These are phyloP conservation scores for Synanceia verrucosa DNA, from an alignment of 2,797 vertebrate genomes.

Conservation along the genomic window DNA sequence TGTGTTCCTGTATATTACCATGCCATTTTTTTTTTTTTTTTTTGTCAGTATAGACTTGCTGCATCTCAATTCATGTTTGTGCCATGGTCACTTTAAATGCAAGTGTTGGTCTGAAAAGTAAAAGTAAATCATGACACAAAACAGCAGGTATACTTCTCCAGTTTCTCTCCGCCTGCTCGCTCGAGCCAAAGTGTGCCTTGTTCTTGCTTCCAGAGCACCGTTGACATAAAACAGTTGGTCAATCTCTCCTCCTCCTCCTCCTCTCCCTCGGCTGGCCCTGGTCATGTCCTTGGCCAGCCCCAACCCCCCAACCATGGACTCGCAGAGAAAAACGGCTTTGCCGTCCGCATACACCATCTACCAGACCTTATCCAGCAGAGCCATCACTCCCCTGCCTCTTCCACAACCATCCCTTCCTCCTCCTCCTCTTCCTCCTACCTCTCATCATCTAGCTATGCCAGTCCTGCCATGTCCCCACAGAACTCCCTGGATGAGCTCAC, in stretches of 20 bases:
- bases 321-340: slow-evolving; percentile 97
- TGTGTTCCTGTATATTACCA: neutral
- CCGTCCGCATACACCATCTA: slow-evolving; percentile 95
- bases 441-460: slow-evolving; percentile 95
- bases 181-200: slow-evolving; percentile 91
- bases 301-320: slow-evolving; percentile 83
- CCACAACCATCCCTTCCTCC: slow-evolving; percentile 93
- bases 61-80: slow-evolving; percentile 4
- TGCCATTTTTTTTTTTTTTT: slow-evolving; percentile 3
- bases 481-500: slow-evolving; percentile 77
- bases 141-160: slow-evolving; percentile 9
- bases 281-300: slow-evolving; percentile 62
- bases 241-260: slow-evolving; percentile 59
- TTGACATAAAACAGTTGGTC: slow-evolving; percentile 90
- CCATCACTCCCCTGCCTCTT: slow-evolving; percentile 97
- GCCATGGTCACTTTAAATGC: too few relatives aligned
- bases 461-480: slow-evolving; percentile 96
- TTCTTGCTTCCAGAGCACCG: slow-evolving; percentile 98
- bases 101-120: neutral
- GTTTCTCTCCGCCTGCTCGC: slow-evolving; percentile 45
- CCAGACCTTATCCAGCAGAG: slow-evolving; percentile 99
- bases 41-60: neutral
- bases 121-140: neutral
- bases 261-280: slow-evolving; percentile 57
- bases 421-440: slow-evolving; percentile 91